Evolutionary conservation across 2,113 vertebrate species (phyloP).

Genomic region (Gnathonemus longibarbis): DNA sequence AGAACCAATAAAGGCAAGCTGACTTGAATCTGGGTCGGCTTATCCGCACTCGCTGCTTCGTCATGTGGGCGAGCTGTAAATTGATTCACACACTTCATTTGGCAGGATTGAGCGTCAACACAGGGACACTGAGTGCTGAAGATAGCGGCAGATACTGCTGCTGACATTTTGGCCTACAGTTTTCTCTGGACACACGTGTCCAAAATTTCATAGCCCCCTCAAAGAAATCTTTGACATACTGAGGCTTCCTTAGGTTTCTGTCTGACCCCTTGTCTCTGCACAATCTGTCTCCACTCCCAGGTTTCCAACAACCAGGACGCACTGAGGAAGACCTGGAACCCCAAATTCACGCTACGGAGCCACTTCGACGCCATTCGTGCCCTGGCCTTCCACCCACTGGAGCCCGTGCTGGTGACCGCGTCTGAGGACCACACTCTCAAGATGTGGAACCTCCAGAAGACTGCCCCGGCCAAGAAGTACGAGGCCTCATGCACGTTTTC

Average conservation of each 20-base stretch:
- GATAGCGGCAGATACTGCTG: not conserved
- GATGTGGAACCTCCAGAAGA: slow-evolving; percentile 99
- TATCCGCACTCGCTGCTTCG: not conserved
- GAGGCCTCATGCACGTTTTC: not conserved
- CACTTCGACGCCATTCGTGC: slow-evolving; percentile 94
- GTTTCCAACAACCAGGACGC: slow-evolving; percentile 95
- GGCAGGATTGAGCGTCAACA: not conserved
- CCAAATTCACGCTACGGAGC: slow-evolving; percentile 95
- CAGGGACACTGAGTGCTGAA: not conserved
- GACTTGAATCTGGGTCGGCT: not conserved
- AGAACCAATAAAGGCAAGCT: not conserved
- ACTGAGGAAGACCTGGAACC: slow-evolving; percentile 96
- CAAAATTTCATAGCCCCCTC: not conserved
- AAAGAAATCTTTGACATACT: not conserved
- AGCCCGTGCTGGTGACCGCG: slow-evolving; percentile 93
- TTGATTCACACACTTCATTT: not conserved
- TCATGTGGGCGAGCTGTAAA: not conserved
- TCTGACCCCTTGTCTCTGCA: not conserved
- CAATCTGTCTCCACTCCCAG: slow-evolving; percentile 46
- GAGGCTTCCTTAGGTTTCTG: not conserved
- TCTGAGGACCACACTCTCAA: slow-evolving; percentile 97
- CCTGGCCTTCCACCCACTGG: slow-evolving; percentile 85
- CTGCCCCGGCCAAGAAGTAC: slow-evolving; percentile 93
- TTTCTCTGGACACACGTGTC: not conserved
- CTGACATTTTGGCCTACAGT: not conserved